These are phyloP conservation scores for Passer montanus DNA, from an alignment of 2,113 vertebrate species.

Conservation along the genomic window DNA sequence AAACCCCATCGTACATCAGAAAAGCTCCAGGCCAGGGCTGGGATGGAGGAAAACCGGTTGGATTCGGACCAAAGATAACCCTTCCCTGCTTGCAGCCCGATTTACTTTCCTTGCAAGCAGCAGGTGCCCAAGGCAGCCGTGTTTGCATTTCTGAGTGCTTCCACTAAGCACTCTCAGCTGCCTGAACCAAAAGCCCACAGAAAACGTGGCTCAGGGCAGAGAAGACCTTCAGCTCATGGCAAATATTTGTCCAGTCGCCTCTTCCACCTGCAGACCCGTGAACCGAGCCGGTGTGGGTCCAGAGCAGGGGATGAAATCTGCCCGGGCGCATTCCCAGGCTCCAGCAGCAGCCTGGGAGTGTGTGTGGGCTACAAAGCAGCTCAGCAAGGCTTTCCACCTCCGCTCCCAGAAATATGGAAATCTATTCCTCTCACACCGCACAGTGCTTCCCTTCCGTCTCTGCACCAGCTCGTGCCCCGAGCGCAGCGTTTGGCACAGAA, in stretches of 20 bases:
- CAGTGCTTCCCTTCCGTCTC: background rate
- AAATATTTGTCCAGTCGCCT: background rate
- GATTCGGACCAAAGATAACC: background rate
- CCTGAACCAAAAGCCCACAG: background rate
- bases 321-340: background rate
- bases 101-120: background rate
- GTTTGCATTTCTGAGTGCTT: background rate
- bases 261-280: background rate
- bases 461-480: background rate
- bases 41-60: background rate
- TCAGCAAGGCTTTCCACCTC: background rate
- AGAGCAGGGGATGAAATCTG: background rate
- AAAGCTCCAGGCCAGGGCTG: background rate
- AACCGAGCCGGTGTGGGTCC: background rate
- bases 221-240: background rate
- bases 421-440: background rate
- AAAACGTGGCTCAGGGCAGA: background rate
- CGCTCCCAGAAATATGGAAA: rapidly evolving
- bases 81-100: background rate
- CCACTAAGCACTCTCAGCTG: background rate
- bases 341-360: rapidly evolving
- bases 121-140: background rate
- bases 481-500: rapidly evolving
- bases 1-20: background rate
- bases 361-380: background rate